Percentiles rank a stretch among this genome's conserved stretches.
phyloP scores from a whole-genome alignment of 2,797 vertebrate genomes.

The Naso thynnoides region DNA sequence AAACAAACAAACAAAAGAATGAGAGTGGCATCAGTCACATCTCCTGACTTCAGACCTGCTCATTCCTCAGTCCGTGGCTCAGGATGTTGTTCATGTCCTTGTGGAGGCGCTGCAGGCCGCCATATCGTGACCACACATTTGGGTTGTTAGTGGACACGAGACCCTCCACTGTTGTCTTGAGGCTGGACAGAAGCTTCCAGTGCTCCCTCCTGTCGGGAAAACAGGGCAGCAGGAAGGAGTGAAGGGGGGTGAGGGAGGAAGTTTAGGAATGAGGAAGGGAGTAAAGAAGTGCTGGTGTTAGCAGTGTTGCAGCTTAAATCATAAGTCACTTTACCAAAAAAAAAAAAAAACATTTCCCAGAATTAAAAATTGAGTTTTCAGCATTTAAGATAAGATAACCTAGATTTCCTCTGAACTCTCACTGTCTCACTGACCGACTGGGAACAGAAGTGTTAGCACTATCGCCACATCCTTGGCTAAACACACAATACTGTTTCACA shows the following conservation, averaged over 20 bases:
- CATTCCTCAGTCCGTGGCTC: slow-evolving; percentile 92
- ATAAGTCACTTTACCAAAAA: slow-evolving; percentile 8
- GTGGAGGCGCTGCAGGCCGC: slow-evolving; percentile 94
- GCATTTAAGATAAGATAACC: slow-evolving; percentile 20
- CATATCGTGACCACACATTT: slow-evolving; percentile 97
- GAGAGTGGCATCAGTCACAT: not conserved
- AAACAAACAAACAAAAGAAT: not conserved
- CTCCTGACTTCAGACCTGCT: slow-evolving; percentile 86
- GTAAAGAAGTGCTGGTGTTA: slow-evolving; percentile 43
- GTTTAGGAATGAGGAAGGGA: slow-evolving; percentile 43
- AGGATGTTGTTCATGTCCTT: slow-evolving; percentile 98
- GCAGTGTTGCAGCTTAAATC: slow-evolving; percentile 42
- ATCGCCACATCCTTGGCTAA: not conserved
- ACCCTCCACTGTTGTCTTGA: slow-evolving; percentile 97
- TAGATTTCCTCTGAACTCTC: not conserved
- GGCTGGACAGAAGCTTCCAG: slow-evolving; percentile 94
- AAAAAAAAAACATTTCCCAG: slow-evolving; percentile 1
- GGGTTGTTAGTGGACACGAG: slow-evolving; percentile 95
- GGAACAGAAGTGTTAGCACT: not conserved
- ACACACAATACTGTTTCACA: not conserved
- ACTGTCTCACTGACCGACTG: no score
- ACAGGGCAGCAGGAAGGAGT: slow-evolving; percentile 17
- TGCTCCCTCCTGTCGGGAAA: slow-evolving; percentile 88
- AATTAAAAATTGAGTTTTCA: slow-evolving; percentile 24
- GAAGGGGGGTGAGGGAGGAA: slow-evolving; percentile 1